Evolutionary conservation across 2,888 invertebrate species (phyloP).

Genomic region (Torymus tubicola): DNA sequence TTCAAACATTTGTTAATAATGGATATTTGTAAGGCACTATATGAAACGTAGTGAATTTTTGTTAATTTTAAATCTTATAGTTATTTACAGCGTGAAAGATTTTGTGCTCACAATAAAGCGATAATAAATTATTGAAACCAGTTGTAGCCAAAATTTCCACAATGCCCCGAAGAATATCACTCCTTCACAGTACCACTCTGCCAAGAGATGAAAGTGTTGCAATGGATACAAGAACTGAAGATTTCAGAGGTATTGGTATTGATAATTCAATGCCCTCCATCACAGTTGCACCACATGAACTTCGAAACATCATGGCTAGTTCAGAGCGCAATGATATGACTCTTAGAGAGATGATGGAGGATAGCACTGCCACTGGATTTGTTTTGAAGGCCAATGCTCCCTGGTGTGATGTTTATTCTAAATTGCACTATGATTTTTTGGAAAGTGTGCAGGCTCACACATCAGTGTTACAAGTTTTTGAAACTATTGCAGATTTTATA

Average conservation of each 20-base stretch:
- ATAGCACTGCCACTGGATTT: constrained; percentile 69
- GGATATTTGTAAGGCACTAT: no score
- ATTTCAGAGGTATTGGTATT: constrained; percentile 25
- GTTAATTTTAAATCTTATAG: no score
- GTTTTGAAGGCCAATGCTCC: constrained; percentile 71
- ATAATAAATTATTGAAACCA: background rate
- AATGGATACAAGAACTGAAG: constrained; percentile 20
- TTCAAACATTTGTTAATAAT: no score
- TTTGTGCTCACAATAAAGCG: no score
- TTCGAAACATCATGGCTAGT: constrained; percentile 65
- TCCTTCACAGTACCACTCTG: constrained; percentile 2
- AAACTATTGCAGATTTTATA: constrained; percentile 81
- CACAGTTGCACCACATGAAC: constrained; percentile 66
- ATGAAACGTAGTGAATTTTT: no score
- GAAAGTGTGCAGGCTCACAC: constrained; percentile 70
- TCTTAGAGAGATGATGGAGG: constrained; percentile 72
- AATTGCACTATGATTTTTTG: constrained; percentile 72
- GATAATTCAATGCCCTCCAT: constrained; percentile 59
- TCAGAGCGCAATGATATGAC: constrained; percentile 67
- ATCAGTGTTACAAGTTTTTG: constrained; percentile 78
- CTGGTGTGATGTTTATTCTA: constrained; percentile 69
- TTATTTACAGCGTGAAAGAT: no score
- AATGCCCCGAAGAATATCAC: constrained; percentile 52
- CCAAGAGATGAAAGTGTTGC: constrained; percentile 37
- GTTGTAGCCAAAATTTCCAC: background rate